Evolutionary conservation across 2,113 vertebrate genomes (phyloP).

Genomic region (Cyprinodon brontotheroides): DNA sequence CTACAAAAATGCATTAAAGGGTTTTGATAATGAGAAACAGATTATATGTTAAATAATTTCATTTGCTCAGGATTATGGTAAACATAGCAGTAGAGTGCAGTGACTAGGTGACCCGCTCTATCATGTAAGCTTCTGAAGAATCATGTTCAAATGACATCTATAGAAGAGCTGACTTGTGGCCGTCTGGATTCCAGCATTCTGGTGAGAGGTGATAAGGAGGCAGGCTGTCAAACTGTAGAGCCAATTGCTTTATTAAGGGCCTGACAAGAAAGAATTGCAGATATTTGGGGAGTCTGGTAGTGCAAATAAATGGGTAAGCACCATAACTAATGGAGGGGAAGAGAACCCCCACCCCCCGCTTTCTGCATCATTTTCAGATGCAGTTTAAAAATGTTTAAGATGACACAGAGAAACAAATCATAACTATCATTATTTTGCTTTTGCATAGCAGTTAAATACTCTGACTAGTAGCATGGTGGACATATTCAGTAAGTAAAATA

Average conservation of each 20-base stretch:
- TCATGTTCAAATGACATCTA: conserved; percentile 47
- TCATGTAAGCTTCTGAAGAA: conserved; percentile 34
- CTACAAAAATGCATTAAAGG: background rate
- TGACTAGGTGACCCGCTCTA: conserved; percentile 34
- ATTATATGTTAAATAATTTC: background rate
- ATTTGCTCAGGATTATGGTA: background rate
- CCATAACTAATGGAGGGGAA: conserved; percentile 26
- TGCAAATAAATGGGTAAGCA: conserved; percentile 38
- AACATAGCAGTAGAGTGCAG: conserved; percentile 14
- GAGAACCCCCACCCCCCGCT: background rate
- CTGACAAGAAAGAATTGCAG: conserved; percentile 10
- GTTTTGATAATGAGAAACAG: background rate
- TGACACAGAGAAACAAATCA: conserved; percentile 2
- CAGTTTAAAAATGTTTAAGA: conserved; percentile 16
- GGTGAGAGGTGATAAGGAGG: conserved; percentile 58
- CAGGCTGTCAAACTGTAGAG: conserved; percentile 46
- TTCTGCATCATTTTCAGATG: background rate
- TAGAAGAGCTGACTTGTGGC: conserved; percentile 44
- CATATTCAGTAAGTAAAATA: background rate
- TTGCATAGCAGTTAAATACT: background rate
- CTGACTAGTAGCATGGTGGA: background rate
- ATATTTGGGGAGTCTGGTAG: conserved; percentile 25
- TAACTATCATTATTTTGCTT: background rate
- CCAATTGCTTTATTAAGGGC: conserved; percentile 49
- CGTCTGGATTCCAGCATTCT: conserved; percentile 47